Conservation (phyloP, 2,113 vertebrate genomes). For the Columbina picui region DNA sequence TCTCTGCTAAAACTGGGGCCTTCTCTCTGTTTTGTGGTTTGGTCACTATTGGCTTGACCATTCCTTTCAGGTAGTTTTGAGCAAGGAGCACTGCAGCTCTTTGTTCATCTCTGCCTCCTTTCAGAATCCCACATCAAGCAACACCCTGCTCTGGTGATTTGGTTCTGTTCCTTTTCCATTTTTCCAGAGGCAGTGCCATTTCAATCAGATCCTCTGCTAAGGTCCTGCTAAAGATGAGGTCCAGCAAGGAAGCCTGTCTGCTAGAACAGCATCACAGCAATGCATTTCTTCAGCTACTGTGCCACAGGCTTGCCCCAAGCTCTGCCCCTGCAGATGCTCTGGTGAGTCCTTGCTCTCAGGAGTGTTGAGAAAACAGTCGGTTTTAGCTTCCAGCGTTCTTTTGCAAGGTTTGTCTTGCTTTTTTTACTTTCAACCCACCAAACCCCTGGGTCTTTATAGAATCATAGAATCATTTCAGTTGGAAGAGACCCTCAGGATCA, state of each 20-base stretch:
- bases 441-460: fast-evolving
- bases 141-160: too few relatives aligned
- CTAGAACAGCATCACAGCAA: not conserved
- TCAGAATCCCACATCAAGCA: not conserved
- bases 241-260: not conserved
- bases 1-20: not conserved
- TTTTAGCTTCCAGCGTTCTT: not conserved
- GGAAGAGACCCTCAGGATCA: too few relatives aligned
- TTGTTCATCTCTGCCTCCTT: fast-evolving
- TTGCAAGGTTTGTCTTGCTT: not conserved
- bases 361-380: fast-evolving
- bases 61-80: not conserved
- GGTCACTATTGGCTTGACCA: not conserved
- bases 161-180: not conserved
- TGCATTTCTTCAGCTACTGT: fast-evolving
- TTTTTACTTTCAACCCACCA: too few relatives aligned
- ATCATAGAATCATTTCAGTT: too few relatives aligned
- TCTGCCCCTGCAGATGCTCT: not conserved
- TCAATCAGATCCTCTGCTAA: not conserved
- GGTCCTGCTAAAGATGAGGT: not conserved
- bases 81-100: not conserved
- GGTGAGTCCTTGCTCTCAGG: too few relatives aligned
- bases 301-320: not conserved
- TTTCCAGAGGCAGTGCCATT: not conserved
- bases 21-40: not conserved